A percentile compares a stretch with the other conserved stretches of the same genome.
Evolutionary conservation across 2,888 invertebrate genomes (phyloP).

Genomic region (Apotomis turbidana): DNA sequence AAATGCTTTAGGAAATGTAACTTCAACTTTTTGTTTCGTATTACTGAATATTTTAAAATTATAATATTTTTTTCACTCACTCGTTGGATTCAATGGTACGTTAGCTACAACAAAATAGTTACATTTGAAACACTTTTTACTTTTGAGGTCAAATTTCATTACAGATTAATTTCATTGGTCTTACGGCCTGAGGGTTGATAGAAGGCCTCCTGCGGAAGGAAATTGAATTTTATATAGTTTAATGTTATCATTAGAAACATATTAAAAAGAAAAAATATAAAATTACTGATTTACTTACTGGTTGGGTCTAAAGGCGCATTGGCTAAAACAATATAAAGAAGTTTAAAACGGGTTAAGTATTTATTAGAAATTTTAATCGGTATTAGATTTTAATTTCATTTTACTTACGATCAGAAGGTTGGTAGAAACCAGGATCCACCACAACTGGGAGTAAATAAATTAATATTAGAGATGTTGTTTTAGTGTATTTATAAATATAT

Average conservation of each 20-base stretch:
- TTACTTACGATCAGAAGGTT: conserved; percentile 20
- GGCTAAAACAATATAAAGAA: no score
- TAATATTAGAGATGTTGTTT: background rate
- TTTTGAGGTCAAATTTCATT: background rate
- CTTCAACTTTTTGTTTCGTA: no score
- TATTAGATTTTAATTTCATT: background rate
- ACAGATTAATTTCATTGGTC: conserved; percentile 17
- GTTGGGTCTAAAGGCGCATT: no score
- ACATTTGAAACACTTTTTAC: no score
- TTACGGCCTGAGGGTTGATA: conserved; percentile 46
- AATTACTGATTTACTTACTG: no score
- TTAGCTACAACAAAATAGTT: background rate
- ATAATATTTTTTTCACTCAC: conserved; percentile 3
- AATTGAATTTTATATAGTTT: no score
- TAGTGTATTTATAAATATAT: background rate
- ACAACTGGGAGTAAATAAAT: conserved; percentile 4
- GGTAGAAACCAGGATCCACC: conserved; percentile 33
- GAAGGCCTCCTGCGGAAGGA: background rate
- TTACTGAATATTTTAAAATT: no score
- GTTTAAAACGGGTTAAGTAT: no score
- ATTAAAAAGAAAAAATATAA: background rate
- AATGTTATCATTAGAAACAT: no score
- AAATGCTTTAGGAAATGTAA: no score
- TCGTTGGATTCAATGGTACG: background rate
- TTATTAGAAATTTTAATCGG: no score